Evolutionary conservation across 2,888 invertebrate genomes (phyloP).

Genomic region (Coenonympha arcania): DNA sequence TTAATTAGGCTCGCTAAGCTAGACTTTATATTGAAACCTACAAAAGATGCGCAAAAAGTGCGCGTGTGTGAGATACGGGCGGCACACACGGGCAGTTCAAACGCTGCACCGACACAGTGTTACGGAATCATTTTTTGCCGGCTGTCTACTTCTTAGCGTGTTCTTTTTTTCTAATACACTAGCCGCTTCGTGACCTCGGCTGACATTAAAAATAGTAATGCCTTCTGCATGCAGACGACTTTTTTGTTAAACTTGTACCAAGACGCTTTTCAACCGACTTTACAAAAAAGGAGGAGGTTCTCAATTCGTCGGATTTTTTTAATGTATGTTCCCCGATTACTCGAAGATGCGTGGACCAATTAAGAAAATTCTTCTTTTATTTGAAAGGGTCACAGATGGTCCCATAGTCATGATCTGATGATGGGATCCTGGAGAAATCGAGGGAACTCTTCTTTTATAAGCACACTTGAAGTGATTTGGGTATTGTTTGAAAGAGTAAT

Average conservation of each 20-base stretch:
- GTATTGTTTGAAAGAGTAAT: no score
- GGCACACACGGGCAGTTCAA: slow-evolving; percentile 31
- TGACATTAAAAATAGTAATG: slow-evolving; percentile 63
- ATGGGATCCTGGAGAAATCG: no score
- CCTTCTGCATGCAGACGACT: slow-evolving; percentile 48
- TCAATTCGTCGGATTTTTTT: no score
- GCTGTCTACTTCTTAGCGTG: slow-evolving; percentile 59
- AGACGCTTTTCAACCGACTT: slow-evolving; percentile 20
- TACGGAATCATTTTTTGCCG: slow-evolving; percentile 58
- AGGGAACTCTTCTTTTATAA: no score
- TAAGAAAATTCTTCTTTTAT: no score
- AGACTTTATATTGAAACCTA: slow-evolving; percentile 8
- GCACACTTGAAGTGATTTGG: no score
- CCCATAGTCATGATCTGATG: no score
- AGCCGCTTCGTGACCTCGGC: slow-evolving; percentile 64
- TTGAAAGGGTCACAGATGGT: no score
- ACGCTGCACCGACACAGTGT: slow-evolving; percentile 35
- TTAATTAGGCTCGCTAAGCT: slow-evolving; percentile 14
- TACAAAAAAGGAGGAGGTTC: no score
- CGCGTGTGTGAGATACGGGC: slow-evolving; percentile 27
- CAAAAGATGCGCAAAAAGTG: slow-evolving; percentile 16
- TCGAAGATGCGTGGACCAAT: no score
- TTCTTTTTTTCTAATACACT: slow-evolving; percentile 54
- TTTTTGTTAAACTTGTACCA: slow-evolving; percentile 32
- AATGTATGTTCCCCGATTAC: no score